Conservation (phyloP, 2,797 vertebrate genomes). For the Phataginus tricuspis region DNA sequence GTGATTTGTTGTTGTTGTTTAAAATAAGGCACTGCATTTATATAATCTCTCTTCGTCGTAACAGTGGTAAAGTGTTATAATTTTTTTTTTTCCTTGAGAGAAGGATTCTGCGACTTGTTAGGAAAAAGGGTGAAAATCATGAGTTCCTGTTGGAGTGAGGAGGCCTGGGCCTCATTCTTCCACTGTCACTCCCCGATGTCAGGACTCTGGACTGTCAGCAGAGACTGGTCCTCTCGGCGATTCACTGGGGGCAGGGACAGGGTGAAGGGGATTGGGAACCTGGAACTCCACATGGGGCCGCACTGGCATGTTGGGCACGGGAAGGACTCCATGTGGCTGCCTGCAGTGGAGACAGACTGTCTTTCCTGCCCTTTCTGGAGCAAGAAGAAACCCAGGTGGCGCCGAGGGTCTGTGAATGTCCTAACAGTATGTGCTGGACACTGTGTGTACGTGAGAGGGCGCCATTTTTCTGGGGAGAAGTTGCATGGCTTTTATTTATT, state of each 20-base stretch:
- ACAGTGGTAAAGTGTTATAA: not conserved
- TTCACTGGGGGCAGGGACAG: not conserved
- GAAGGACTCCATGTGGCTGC: not conserved
- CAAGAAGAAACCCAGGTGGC: not conserved
- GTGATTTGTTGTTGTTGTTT: not conserved
- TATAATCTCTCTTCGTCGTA: not conserved
- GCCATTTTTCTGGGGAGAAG: not conserved
- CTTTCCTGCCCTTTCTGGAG: not conserved
- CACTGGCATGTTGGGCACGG: accelerated
- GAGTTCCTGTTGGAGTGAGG: not conserved
- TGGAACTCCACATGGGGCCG: not conserved
- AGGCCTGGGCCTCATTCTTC: not conserved
- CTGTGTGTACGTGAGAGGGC: not conserved
- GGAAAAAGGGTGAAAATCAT: not conserved
- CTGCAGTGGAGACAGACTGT: not conserved
- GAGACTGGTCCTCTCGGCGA: not conserved
- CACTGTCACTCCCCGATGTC: not conserved
- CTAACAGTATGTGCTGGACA: accelerated
- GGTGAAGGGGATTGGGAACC: not conserved
- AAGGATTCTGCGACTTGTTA: not conserved
- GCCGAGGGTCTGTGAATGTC: not conserved
- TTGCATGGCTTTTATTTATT: not conserved
- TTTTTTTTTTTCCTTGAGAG: not conserved
- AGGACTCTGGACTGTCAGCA: not conserved
- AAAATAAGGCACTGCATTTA: not conserved